These are phyloP conservation scores for Tachina grossa DNA, from an alignment of 2,888 invertebrate species.

Conservation along the genomic window DNA sequence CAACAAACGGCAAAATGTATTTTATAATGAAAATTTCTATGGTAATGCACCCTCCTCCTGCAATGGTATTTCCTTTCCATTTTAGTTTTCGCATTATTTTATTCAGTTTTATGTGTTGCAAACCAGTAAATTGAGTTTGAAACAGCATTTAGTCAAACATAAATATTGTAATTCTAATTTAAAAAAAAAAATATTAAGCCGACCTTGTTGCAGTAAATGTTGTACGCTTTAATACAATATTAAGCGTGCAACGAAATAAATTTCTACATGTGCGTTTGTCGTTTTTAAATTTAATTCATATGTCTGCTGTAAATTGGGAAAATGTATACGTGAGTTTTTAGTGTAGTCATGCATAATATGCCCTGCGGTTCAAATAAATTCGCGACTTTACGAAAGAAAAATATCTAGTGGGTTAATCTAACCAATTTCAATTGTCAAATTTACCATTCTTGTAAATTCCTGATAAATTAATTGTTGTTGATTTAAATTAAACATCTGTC, in stretches of 20 bases:
- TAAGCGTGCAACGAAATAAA: conserved; percentile 13
- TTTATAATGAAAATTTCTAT: conserved; percentile 1
- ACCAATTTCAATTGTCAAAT: no score
- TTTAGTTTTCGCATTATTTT: not conserved
- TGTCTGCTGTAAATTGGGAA: not conserved
- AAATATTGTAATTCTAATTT: conserved; percentile 6
- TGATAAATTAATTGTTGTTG: no score
- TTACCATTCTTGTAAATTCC: no score
- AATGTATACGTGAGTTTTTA: not conserved
- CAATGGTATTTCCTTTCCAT: conserved; percentile 38
- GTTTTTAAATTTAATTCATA: conserved; percentile 24
- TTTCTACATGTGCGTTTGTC: not conserved
- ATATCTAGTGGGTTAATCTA: no score
- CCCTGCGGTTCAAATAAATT: not conserved
- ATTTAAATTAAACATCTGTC: no score
- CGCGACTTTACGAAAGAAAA: no score
- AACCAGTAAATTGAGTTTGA: conserved; percentile 39
- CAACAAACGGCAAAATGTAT: conserved; percentile 2
- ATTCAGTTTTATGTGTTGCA: conserved; percentile 19
- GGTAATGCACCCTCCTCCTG: conserved; percentile 42
- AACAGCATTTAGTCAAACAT: conserved; percentile 38
- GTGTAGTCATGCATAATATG: not conserved
- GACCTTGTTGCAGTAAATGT: conserved; percentile 18
- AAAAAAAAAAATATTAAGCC: not conserved
- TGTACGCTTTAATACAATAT: conserved; percentile 7